A percentile compares a stretch with the other conserved stretches of the same genome.
These are phyloP conservation scores for Psilopogon haemacephalus DNA, from an alignment of 2,113 vertebrate genomes.

Conservation along the genomic window DNA sequence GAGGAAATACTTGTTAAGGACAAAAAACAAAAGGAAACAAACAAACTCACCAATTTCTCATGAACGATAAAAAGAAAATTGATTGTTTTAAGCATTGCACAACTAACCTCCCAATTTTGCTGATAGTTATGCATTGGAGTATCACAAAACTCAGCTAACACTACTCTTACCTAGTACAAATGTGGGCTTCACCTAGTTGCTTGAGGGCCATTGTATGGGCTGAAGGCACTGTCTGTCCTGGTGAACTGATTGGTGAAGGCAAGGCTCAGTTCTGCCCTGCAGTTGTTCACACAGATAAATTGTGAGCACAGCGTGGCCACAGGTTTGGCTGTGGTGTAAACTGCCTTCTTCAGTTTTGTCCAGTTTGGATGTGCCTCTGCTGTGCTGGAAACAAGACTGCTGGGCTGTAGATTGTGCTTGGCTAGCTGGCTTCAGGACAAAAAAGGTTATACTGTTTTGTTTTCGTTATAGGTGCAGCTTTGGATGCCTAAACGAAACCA, in stretches of 20 bases:
- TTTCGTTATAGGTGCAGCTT: neutral
- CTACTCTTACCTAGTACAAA: neutral
- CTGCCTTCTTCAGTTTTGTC: neutral
- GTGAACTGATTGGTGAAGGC: neutral
- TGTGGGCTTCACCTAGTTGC: neutral
- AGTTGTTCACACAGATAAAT: neutral
- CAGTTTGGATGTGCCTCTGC: neutral
- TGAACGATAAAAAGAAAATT: accelerated
- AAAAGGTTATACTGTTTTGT: neutral
- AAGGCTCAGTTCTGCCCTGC: neutral
- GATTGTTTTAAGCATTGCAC: neutral
- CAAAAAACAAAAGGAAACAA: neutral
- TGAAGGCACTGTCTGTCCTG: neutral
- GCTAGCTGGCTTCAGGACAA: neutral
- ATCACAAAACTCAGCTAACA: neutral
- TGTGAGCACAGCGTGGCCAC: neutral
- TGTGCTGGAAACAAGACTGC: neutral
- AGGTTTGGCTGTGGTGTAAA: neutral
- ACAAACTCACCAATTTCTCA: neutral
- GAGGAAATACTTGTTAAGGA: neutral
- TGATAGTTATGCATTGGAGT: neutral
- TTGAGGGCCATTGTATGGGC: neutral
- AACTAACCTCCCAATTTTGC: neutral
- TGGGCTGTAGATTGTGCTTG: neutral
- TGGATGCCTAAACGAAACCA: neutral